Percentiles rank a stretch among this genome's conserved stretches.
Conservation (phyloP, 2,888 invertebrate species). For the Anorthoa munda region DNA sequence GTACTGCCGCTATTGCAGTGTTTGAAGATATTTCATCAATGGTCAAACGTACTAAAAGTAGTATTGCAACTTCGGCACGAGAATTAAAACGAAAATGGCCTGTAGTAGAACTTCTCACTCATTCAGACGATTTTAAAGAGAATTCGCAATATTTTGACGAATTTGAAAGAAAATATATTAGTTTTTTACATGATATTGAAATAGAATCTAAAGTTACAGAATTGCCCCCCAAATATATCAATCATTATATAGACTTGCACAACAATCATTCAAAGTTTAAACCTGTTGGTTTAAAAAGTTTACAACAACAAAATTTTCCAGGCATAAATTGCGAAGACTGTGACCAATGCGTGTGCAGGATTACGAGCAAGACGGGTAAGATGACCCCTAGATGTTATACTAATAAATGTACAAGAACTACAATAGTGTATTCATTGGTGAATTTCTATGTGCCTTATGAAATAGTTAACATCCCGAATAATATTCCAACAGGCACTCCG, state of each 20-base stretch:
- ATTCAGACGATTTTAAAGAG: slow-evolving; percentile 48
- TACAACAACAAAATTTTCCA: slow-evolving; percentile 53
- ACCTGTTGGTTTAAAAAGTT: slow-evolving; percentile 80
- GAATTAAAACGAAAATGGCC: slow-evolving; percentile 82
- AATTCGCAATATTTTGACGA: slow-evolving; percentile 47
- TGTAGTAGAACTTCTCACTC: slow-evolving; percentile 69
- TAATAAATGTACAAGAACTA: slow-evolving; percentile 41
- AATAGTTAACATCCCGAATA: slow-evolving; percentile 18
- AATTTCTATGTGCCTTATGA: slow-evolving; percentile 51
- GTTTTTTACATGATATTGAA: slow-evolving; percentile 31
- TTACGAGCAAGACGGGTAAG: slow-evolving; percentile 13
- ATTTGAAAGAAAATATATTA: slow-evolving; percentile 36
- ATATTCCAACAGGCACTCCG: slow-evolving; percentile 12
- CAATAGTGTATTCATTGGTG: slow-evolving; percentile 36
- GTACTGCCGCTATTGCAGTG: too few species aligned
- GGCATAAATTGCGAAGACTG: slow-evolving; percentile 21
- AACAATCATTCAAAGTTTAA: slow-evolving; percentile 69
- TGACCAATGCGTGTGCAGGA: slow-evolving; percentile 31
- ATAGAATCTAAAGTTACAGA: slow-evolving; percentile 20
- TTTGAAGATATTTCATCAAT: slow-evolving; percentile 61
- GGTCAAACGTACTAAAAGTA: slow-evolving; percentile 67
- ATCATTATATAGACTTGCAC: slow-evolving; percentile 25
- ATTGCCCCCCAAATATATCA: slow-evolving; percentile 10
- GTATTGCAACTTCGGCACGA: slow-evolving; percentile 74
- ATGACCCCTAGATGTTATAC: background rate